Base-by-base conservation (phyloP, 1,140 invertebrate genomes). In the Drosophila saltans region DNA sequence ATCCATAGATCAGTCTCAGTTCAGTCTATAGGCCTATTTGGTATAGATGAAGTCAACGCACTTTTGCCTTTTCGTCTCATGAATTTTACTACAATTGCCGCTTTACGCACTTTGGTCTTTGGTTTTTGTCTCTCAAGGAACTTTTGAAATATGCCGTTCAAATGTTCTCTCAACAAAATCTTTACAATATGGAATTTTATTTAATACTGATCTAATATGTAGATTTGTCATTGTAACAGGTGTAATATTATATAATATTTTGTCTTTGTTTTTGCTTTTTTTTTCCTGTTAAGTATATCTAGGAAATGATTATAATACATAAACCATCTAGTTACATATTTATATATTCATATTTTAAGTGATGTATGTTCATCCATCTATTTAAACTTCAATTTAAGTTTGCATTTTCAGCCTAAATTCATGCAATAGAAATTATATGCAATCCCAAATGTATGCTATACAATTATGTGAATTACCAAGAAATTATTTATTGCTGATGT, bases 11-110 rank as follows among this genome's bases (percentile, higher is more conserved):
- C 56, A 2, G 39, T 60, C 66, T 21, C 59, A 64, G 52, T 16
- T 41, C 33, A 30, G 21, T 39, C 58, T 24, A 52, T 75, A 72
- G 65, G 69, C 77, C 77, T 89, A 79, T 78, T 80, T 57, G 58
- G 9, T 45, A 26, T 28, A 5, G 36, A 26, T 57, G 33, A 73
- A 83, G 83, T 88, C 83, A 88, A 88, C 84, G 83, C 84, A 83
- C 83, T 83, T 36, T 62, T 57, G 56, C 59, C 58, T 40, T 10
- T 24, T 48, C 16, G 48, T 40, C 80, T 89, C 83, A 88, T 88
- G 83, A 89, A 88, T 88, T 88, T 88, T 88, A 88, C 83, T 88
- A 88, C 83, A 78, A 89, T 71, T 88, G 83, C 83, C 83, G 83
- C 84, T 83, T 86, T 88, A 88, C 83, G 83, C 83, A 89, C 84